These are phyloP conservation scores for Phyllopteryx taeniolatus DNA, from an alignment of 2,113 vertebrate genomes.

Conservation along the genomic window DNA sequence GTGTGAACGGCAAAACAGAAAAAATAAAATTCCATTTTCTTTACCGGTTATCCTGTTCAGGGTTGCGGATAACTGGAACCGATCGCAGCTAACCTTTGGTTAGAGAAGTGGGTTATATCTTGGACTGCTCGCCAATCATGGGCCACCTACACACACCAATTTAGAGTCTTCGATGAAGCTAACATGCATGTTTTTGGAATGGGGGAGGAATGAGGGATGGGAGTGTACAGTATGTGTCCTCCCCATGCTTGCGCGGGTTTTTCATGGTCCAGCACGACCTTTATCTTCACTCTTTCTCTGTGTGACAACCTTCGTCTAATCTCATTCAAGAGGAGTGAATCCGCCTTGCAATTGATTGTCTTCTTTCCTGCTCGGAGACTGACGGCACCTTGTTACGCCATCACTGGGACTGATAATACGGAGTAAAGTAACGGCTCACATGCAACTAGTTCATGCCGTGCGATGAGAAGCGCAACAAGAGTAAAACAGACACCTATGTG, in stretches of 20 bases:
- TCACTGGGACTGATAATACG: not conserved
- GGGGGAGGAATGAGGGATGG: not conserved
- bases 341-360: not conserved
- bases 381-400: not conserved
- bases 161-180: not conserved
- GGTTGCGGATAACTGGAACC: not conserved
- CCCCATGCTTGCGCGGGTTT: not conserved
- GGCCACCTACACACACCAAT: no score
- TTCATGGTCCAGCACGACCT: not conserved
- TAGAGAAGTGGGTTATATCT: not conserved
- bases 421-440: not conserved
- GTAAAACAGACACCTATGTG: not conserved
- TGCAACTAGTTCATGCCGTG: no score
- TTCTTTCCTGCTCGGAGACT: not conserved
- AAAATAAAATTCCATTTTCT: no score
- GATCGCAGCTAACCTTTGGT: not conserved
- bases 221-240: not conserved
- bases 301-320: slow-evolving; percentile 50
- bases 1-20: no score
- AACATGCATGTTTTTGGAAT: not conserved
- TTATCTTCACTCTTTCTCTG: slow-evolving; percentile 2
- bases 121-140: no score
- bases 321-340: slow-evolving; percentile 42
- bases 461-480: not conserved
- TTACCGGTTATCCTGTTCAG: not conserved